Evolutionary conservation across 92 coral and sea anemone species (phyloP).

Genomic region (Metridium senile): DNA sequence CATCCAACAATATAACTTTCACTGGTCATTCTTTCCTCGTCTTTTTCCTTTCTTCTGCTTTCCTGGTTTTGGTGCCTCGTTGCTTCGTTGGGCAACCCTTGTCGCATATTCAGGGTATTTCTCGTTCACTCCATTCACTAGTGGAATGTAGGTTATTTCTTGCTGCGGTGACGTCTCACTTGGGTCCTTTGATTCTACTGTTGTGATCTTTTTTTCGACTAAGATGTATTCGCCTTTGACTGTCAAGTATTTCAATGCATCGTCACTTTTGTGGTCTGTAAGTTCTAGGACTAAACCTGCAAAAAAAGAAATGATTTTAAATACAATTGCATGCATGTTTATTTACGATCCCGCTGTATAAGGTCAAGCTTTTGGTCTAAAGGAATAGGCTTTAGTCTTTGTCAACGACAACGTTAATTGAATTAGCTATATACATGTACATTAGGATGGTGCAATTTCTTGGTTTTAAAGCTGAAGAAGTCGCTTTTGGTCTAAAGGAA

Average conservation of each 20-base stretch:
- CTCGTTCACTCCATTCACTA: constrained; percentile 67
- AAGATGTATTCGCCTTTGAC: constrained; percentile 75
- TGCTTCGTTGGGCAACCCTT: constrained; percentile 60
- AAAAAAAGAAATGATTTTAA: not conserved
- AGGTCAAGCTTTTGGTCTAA: no score
- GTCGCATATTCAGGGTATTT: constrained; percentile 79
- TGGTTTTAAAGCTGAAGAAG: no score
- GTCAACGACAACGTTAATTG: no score
- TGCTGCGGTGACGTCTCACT: constrained; percentile 48
- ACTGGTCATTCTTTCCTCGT: constrained; percentile 10
- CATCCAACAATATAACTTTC: not conserved
- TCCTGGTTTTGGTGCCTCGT: constrained; percentile 25
- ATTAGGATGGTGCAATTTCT: no score
- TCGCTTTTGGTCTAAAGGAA: no score
- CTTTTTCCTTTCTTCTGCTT: constrained; percentile 43
- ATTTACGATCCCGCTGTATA: no score
- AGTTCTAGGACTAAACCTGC: constrained; percentile 92
- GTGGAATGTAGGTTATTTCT: constrained; percentile 74
- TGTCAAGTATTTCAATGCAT: constrained; percentile 78
- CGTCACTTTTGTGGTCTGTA: constrained; percentile 74
- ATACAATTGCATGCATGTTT: no score
- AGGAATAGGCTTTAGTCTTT: no score
- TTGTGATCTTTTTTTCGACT: constrained; percentile 76
- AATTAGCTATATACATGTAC: no score
- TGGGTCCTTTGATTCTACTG: constrained; percentile 40